Evolutionary conservation across 1,140 invertebrate genomes (phyloP).

Genomic region (Kradibia gibbosae): DNA sequence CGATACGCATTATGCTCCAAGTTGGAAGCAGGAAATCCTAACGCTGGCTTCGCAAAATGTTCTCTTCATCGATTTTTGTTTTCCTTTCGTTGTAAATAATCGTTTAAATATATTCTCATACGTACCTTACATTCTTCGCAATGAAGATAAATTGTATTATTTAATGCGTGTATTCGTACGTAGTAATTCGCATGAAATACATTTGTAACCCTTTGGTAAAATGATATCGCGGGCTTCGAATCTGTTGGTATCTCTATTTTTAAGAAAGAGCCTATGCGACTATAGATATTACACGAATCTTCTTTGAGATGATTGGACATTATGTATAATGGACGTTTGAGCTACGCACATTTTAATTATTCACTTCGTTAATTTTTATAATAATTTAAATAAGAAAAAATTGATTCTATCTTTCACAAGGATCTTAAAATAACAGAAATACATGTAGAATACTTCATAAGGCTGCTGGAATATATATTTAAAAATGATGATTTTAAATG

Average conservation of each 20-base stretch:
- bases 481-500: too few relatives aligned
- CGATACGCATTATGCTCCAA: constrained; percentile 27
- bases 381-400: background rate
- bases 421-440: too few relatives aligned
- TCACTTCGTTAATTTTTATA: background rate
- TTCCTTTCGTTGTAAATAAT: constrained; percentile 14
- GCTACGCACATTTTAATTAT: background rate
- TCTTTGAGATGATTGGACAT: too few relatives aligned
- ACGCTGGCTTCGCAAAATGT: background rate
- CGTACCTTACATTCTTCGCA: constrained; percentile 20
- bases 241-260: background rate
- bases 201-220: background rate
- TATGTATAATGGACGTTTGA: too few relatives aligned
- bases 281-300: too few relatives aligned
- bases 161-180: background rate
- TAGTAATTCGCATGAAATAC: background rate
- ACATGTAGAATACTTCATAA: too few relatives aligned
- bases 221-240: background rate
- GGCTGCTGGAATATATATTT: too few relatives aligned
- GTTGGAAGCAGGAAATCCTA: constrained; percentile 44
- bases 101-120: constrained; percentile 32
- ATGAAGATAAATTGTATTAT: constrained; percentile 5
- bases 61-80: background rate
- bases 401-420: too few relatives aligned
- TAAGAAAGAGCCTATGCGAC: background rate